Evolutionary conservation across 1,140 invertebrate genomes (phyloP).

Genomic region (Cylas formicarius): DNA sequence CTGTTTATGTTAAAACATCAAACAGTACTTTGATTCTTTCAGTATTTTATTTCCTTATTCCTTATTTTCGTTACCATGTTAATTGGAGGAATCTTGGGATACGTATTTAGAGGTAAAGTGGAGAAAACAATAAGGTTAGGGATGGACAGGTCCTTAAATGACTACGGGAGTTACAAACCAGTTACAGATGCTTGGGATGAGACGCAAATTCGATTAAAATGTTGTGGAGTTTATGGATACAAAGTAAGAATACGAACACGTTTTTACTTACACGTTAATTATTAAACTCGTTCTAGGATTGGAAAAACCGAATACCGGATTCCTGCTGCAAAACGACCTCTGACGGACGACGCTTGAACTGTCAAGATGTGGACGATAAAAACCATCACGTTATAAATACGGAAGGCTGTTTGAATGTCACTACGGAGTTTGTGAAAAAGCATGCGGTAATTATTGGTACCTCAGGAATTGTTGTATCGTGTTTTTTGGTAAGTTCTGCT

Average conservation of each 20-base stretch:
- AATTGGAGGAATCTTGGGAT: conserved; percentile 80
- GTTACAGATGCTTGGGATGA: conserved; percentile 76
- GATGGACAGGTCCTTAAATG: conserved; percentile 67
- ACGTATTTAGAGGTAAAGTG: conserved; percentile 78
- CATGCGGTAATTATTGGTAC: conserved; percentile 74
- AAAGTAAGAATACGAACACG: conserved; percentile 37
- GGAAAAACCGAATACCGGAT: conserved; percentile 65
- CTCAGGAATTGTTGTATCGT: conserved; percentile 71
- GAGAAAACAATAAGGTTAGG: conserved; percentile 62
- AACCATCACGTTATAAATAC: conserved; percentile 58
- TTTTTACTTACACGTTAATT: neutral
- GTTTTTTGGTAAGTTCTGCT: conserved; percentile 64
- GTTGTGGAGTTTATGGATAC: conserved; percentile 66
- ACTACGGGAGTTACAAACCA: conserved; percentile 58
- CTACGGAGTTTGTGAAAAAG: conserved; percentile 61
- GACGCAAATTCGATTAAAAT: conserved; percentile 71
- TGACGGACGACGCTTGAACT: conserved; percentile 55
- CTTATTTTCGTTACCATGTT: conserved; percentile 81
- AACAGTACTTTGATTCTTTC: conserved; percentile 36
- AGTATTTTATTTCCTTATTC: conserved; percentile 84
- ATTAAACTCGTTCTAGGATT: conserved; percentile 50
- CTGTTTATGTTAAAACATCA: no score
- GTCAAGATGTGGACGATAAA: conserved; percentile 49
- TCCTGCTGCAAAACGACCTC: conserved; percentile 70
- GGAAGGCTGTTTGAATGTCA: conserved; percentile 64